A percentile compares a stretch with the other conserved stretches of the same genome.
phyloP scores from a whole-genome alignment of 2,797 vertebrate genomes.

The Borostomias antarcticus region DNA sequence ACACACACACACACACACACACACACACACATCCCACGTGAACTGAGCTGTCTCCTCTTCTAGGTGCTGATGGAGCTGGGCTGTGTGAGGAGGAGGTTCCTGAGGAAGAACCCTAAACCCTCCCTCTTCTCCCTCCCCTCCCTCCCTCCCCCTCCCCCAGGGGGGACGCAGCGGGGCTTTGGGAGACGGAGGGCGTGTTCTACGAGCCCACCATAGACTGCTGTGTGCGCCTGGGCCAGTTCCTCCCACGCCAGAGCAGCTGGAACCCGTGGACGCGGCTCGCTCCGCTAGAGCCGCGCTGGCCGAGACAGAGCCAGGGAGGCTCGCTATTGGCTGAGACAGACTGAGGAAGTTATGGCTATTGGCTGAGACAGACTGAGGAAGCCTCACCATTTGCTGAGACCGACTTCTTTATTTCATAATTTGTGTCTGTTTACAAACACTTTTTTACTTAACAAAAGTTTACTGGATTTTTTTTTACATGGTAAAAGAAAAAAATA shows the following conservation, averaged over 20 bases:
- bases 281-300: slow-evolving; percentile 17
- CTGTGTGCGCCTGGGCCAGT: slow-evolving; percentile 79
- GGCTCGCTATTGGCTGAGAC: not conserved
- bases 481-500: too few relatives aligned
- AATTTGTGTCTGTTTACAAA: too few relatives aligned
- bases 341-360: too few relatives aligned
- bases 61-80: slow-evolving; percentile 85
- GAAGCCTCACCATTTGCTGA: too few relatives aligned
- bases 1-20: not conserved
- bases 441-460: too few relatives aligned
- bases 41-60: too few relatives aligned
- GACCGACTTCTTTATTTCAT: too few relatives aligned
- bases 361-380: too few relatives aligned
- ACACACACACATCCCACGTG: not conserved
- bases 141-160: too few relatives aligned
- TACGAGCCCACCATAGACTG: slow-evolving; percentile 91
- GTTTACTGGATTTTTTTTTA: too few relatives aligned
- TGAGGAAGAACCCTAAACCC: slow-evolving; percentile 55
- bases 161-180: not conserved
- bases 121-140: slow-evolving; percentile 78
- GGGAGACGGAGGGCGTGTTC: slow-evolving; percentile 58
- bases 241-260: slow-evolving; percentile 85
- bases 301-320: not conserved
- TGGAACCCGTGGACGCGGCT: slow-evolving; percentile 86
- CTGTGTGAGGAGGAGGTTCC: slow-evolving; percentile 78